Base-by-base conservation (phyloP, 2,888 invertebrate genomes). In the Agrochola litura region DNA sequence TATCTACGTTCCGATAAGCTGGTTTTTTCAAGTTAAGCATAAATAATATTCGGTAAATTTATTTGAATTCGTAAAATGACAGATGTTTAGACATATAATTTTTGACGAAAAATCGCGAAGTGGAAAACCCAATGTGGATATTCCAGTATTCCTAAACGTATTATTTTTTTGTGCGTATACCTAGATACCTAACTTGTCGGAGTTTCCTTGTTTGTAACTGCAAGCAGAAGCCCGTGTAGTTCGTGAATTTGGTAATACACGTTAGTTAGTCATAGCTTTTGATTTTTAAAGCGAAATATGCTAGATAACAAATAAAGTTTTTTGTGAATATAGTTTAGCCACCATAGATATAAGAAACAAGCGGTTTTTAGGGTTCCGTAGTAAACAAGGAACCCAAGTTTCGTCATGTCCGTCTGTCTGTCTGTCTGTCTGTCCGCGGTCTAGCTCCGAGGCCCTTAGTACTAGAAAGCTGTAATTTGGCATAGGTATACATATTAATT, bases 141-240 rank as follows among this genome's bases (percentile, higher is more conserved):
- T 52, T 49, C 37, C 60, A 46, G 25, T 65, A 56, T 78, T 60
- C 4, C 3, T 30, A 68, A 58, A 49, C 25, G 52, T 66, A 30
- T 10, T 30, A 30, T 67, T 22, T 65, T 14, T 65, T 43, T 25
- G 41, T 49, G 65, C 8, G 16, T 10, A 52, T 49, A 52, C 6
- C 19, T 49, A 43, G 14, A 19, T 66, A 52, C 14, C 25, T 64
- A 54, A 49, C 6, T 19, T 64, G 19, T 41, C 19, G 4, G 37
- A 69, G 52, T 83, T 85, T 81, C 65, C 65, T 73, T 76, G 43
- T 74, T 65, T 49, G n/a, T n/a, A 63, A 81, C 16, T 54, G 43
- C 14, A 56, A 54, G n/a, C 52, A 30, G 54, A 37, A 49, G 8
- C 16, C 41, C 46, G 30, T n/a, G n/a, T 41, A 67, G 9, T 71